Conservation (phyloP, 1,140 invertebrate genomes). For the Drosophila saltans region DNA sequence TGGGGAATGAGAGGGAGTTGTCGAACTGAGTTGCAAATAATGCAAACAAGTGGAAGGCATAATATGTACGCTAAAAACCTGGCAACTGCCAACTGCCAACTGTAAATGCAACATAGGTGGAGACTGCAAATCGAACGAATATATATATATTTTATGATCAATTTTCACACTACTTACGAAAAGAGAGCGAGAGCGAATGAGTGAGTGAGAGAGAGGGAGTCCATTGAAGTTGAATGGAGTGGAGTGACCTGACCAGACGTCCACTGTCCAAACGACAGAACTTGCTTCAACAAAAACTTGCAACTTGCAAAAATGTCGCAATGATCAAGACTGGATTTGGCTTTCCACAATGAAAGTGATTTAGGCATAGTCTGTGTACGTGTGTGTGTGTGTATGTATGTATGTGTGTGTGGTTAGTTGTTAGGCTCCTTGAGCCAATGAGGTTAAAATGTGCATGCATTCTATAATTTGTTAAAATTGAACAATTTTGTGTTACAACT, state of each 20-base stretch:
- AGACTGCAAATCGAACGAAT: slow-evolving; percentile 60
- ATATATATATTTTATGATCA: slow-evolving; percentile 46
- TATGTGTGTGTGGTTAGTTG: neutral
- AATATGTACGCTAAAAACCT: slow-evolving; percentile 61
- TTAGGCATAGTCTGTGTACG: slow-evolving; percentile 6
- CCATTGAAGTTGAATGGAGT: slow-evolving; percentile 10
- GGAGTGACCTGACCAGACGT: slow-evolving; percentile 48
- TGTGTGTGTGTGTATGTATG: neutral
- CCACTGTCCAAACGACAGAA: slow-evolving; percentile 40
- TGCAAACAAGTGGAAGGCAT: slow-evolving; percentile 71
- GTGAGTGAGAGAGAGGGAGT: neutral
- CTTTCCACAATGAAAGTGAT: slow-evolving; percentile 3
- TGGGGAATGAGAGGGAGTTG: slow-evolving; percentile 1
- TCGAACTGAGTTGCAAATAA: slow-evolving; percentile 38
- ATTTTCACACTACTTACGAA: slow-evolving; percentile 45
- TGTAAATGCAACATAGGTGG: slow-evolving; percentile 34
- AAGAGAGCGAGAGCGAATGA: slow-evolving; percentile 10
- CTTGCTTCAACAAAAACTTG: slow-evolving; percentile 32
- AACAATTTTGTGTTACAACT: neutral
- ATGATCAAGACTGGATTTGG: slow-evolving; percentile 24
- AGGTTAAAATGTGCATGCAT: slow-evolving; percentile 2
- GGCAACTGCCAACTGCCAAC: slow-evolving; percentile 50
- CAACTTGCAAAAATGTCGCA: slow-evolving; percentile 22
- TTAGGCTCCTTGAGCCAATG: neutral
- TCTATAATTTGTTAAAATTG: neutral